Percentiles rank a stretch among this genome's conserved stretches.
Evolutionary conservation across 23 tunicate genomes (phyloP).

Genomic region (Phallusia fumigata): DNA sequence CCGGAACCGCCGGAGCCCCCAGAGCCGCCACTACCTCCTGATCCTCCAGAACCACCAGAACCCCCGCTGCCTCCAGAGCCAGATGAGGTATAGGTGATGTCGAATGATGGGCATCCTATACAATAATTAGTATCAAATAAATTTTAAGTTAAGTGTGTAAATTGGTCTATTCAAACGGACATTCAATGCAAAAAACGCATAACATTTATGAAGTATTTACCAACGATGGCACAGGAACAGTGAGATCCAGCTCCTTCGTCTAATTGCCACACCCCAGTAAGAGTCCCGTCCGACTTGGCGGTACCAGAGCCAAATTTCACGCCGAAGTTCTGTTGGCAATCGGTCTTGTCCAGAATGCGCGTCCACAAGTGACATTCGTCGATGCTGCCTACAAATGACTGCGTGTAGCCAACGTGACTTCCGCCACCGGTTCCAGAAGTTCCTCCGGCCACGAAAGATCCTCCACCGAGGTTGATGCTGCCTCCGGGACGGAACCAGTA

Average conservation of each 20-base stretch:
- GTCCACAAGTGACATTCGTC: conserved; percentile 39
- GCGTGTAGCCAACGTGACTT: neutral
- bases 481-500: conserved; percentile 30
- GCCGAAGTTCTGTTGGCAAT: conserved; percentile 34
- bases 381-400: conserved; percentile 25
- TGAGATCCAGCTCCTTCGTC: conserved; percentile 26
- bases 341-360: conserved; percentile 12
- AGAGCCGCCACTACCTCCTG: neutral
- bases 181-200: neutral
- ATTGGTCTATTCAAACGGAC: too few relatives aligned
- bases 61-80: neutral
- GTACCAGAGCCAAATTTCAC: conserved; percentile 17
- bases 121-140: neutral
- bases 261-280: conserved; percentile 23
- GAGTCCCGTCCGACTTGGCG: neutral
- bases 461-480: conserved; percentile 25
- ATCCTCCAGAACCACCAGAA: conserved; percentile 11
- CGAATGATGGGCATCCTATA: conserved; percentile 16
- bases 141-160: too few relatives aligned
- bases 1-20: conserved; percentile 18
- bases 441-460: neutral
- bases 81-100: neutral
- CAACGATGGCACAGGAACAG: conserved; percentile 8
- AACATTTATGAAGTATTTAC: neutral
- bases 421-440: conserved; percentile 1